Conservation (phyloP, 2,888 invertebrate genomes). For the Periphyllus acericola region DNA sequence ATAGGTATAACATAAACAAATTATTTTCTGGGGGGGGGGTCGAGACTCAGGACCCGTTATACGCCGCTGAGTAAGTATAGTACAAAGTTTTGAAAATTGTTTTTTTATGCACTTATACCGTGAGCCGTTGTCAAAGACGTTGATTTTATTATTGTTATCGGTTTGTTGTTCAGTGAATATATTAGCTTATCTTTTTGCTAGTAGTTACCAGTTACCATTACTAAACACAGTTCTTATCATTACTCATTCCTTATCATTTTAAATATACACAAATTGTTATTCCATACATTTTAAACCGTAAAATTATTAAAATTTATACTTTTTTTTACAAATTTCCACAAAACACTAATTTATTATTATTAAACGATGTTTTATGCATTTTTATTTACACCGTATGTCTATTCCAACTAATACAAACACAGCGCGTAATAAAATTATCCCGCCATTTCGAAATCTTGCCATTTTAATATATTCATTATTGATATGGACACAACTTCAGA, state of each 20-base stretch:
- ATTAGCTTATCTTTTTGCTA: background rate
- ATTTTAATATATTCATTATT: background rate
- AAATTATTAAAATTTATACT: conserved; percentile 12
- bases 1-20: too few species aligned
- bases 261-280: conserved; percentile 29
- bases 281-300: conserved; percentile 37
- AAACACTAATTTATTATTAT: background rate
- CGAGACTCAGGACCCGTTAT: too few species aligned
- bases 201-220: conserved; percentile 15
- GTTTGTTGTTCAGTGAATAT: too few species aligned
- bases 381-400: conserved; percentile 31
- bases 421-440: conserved; percentile 13
- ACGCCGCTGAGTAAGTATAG: too few species aligned
- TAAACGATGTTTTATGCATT: conserved; percentile 35
- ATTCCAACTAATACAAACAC: conserved; percentile 5
- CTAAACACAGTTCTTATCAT: conserved; percentile 37
- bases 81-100: too few species aligned
- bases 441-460: conserved; percentile 1
- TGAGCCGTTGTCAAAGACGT: too few species aligned
- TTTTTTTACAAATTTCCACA: conserved; percentile 14
- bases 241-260: conserved; percentile 33
- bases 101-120: too few species aligned
- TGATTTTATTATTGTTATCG: too few species aligned
- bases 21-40: too few species aligned
- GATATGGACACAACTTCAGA: background rate